phyloP scores from a whole-genome alignment of 2,113 vertebrate genomes.

The Meles meles region DNA sequence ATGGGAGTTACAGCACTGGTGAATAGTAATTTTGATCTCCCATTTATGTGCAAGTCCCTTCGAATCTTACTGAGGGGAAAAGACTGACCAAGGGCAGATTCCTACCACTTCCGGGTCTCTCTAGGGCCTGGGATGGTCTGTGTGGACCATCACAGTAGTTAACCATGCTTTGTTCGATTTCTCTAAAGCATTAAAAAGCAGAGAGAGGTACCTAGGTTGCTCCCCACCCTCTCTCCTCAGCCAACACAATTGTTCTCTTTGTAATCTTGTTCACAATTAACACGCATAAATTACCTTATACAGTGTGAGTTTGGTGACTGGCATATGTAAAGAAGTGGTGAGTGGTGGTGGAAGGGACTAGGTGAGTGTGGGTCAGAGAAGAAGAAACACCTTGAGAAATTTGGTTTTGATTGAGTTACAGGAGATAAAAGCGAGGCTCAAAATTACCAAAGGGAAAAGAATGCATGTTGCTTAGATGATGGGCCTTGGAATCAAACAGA shows the following conservation, averaged over 20 bases:
- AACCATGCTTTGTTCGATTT: background rate
- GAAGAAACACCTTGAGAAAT: background rate
- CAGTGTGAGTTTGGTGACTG: background rate
- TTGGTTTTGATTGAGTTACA: background rate
- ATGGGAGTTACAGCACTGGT: too few relatives aligned
- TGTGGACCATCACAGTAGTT: background rate
- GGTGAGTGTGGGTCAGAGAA: background rate
- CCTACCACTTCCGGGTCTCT: background rate
- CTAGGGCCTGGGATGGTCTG: background rate
- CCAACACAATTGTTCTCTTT: too few relatives aligned
- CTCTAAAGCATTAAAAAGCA: background rate
- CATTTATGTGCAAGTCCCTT: background rate
- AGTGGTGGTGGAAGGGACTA: background rate
- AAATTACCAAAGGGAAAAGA: background rate
- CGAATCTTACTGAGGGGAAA: background rate
- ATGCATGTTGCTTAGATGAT: background rate
- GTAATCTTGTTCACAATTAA: background rate
- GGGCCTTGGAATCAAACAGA: background rate
- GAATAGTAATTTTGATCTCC: background rate
- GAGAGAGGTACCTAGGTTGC: background rate
- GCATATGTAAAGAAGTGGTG: background rate
- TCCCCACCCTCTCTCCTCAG: background rate
- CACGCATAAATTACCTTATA: background rate
- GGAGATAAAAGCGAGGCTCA: background rate
- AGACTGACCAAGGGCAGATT: background rate